Evolutionary conservation across 2,888 invertebrate species (phyloP), one percentile per base, ranked within the genome.

Genomic region (Eilema depressum): DNA sequence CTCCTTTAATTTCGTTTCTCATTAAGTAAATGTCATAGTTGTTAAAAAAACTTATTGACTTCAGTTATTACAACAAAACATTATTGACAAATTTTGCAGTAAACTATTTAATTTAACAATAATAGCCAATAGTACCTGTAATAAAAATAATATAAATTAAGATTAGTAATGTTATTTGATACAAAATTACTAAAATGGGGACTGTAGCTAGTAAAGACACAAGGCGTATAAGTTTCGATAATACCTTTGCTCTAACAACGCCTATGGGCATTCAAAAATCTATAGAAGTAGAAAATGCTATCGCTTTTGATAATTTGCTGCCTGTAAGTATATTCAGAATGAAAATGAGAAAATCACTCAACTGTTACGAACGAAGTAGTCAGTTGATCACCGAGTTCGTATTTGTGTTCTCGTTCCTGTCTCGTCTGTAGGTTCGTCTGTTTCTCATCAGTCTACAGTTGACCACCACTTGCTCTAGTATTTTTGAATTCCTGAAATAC

Each of bases 171-270:
- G 37, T 70, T 68, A 64, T 30, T 30, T 62, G 10, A 65, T 63
- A 75, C n/a, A 64, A 68, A 76, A 75, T 66, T 71, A 70, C 33
- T 33, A 81, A 65, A 81, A 94, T 94, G 94, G 94, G 94, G 65
- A 86, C 84, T 72, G 75, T 89, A 75, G 74, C 85, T 66, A 92
- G 90, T 78, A 92, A 84, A 82, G 91, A 93, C 77, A 91, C 93
- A 53, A 88, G 94, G 76, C 89, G 93, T 63, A 91, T 94, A 47
- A 94, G 93, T 89, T 93, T 94, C 86, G 90, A 94, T 78, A 94
- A 94, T 75, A 92, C 85, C 28, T 89, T 92, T 83, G 88, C 89
- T 23, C 67, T 92, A 66, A 86, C 83, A 75, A 86, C 93, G 63
- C 85, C 88, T 63, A 79, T 93, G 74, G 70, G 81, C 66, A 85